Evolutionary conservation across 2,888 invertebrate genomes (phyloP), one percentile per base, ranked within the genome.

Genomic region (Rhagonycha fulva): DNA sequence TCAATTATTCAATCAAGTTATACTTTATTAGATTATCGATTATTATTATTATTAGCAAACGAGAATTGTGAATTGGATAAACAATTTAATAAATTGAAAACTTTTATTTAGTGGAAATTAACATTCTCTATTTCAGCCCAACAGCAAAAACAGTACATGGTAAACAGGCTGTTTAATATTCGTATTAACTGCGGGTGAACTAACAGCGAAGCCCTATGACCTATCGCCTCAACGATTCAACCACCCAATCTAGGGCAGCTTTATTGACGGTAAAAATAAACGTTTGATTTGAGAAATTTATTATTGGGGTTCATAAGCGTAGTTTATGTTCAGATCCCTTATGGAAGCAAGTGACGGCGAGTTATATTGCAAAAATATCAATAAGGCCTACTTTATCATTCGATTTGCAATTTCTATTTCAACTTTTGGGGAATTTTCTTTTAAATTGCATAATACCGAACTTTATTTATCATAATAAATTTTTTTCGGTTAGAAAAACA

Each of bases 211-310:
- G 71, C 47, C 47, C 72, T 75, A 75, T 75, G 74, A 75, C 77
- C 75, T 77, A 70, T 75, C 77, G 75, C 75, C 77, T 76, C 76
- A 74, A 71, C 74, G 63, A 75, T 77, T 75, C 68, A 47, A 47
- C 47, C 47, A 68, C 75, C 72, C 32, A 77, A 75, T 70, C 71
- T 72, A 66, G 75, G 77, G 71, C 72, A 75, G 69, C 70, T 75
- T 77, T 77, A 77, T 77, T 77, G 77, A 77, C 72, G 72, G 70
- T 74, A 77, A 75, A 77, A 77, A 77, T 77, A 70, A 77, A 77
- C 69, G 77, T 77, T 74, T 75, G 75, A 77, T 75, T 75, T 77
- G 61, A 75, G 62, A 74, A 75, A 77, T 77, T 77, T 77, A 77
- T 77, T 75, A 14, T 72, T 67, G 62, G 72, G 77, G 77, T 75